Percentiles rank a stretch among this genome's conserved stretches.
Conservation (phyloP, 2,113 vertebrate genomes). For the Tupaia chinensis region DNA sequence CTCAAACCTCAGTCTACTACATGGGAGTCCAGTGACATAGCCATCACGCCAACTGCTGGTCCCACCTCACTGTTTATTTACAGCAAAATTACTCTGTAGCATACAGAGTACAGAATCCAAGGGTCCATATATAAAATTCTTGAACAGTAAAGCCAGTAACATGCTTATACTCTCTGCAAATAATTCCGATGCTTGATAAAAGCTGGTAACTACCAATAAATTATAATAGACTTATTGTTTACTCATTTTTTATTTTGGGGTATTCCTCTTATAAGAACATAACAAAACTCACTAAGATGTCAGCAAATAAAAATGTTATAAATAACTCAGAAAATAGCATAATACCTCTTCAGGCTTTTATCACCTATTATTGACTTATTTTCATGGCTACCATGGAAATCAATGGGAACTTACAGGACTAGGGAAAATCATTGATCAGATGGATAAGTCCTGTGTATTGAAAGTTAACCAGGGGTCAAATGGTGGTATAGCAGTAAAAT, state of each 20-base stretch:
- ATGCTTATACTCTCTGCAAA: conserved; percentile 37
- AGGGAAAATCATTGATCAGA: conserved; percentile 44
- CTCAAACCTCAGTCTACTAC: no score
- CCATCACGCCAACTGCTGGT: no score
- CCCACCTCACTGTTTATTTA: neutral
- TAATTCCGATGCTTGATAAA: conserved; percentile 28
- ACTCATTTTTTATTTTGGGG: conserved; percentile 5
- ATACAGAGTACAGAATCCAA: neutral
- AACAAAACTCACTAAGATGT: conserved; percentile 18
- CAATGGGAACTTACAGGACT: neutral
- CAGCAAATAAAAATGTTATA: neutral
- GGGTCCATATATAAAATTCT: neutral
- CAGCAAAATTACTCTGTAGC: neutral
- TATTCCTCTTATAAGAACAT: neutral
- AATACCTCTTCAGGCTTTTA: conserved; percentile 32
- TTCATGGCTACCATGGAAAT: neutral
- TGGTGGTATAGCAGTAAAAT: no score
- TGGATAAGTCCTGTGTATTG: conserved; percentile 1
- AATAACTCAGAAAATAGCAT: conserved; percentile 15
- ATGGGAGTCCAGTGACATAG: no score
- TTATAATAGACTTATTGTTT: neutral
- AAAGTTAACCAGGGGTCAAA: neutral
- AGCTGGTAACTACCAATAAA: neutral
- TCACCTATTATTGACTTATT: neutral
- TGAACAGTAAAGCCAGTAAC: neutral